Base-by-base conservation (phyloP, 2,113 vertebrate genomes). In the Chrysochloris asiatica region DNA sequence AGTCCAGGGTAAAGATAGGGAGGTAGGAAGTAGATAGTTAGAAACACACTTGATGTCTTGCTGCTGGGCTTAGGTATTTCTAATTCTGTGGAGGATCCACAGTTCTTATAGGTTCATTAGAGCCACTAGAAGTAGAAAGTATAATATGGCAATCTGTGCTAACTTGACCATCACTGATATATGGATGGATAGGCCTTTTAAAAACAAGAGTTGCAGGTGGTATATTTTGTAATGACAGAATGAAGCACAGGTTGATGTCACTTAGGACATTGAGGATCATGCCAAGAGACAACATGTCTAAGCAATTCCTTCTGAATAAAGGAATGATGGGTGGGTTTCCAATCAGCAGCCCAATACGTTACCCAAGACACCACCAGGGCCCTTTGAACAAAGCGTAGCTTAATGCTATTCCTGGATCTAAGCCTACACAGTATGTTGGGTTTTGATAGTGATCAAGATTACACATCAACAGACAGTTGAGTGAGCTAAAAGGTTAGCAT, bases 381-480 rank as follows among this genome's bases (percentile, higher is more conserved):
- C 38, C 95, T 94, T 89, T 67, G 83, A 95, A 72, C 93, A 85
- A 93, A 92, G 84, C 79, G 45, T 19, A 92, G 67, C 88, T 94
- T 71, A 77, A 52, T 36, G 72, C 56, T 92, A 12, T 78, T 84
- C 43, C 77, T 95, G 96, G 95, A 92, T 33, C 28, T 24, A 63
- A 79, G 93, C 94, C 92, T 88, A 67, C 52, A 67, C 83, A 93
- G 83, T 90, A 90, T 78, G 80, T 84, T 80, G 50, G 80, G 43
- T 41, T 94, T 77, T 92, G 92, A 94, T 91, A 78, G 79, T 78
- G 92, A 95, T 93, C 89, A 89, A 73, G 77, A 94, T 94, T 95
- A 93, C 72, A 91, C 88, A 95, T 94, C 93, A 92, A 82, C 91
- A 92, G 86, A 95, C 82, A 95, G 93, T 59, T 63, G 93, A 93